Evolutionary conservation across 2,888 invertebrate species (phyloP).

Genomic region (Magallana nippona): DNA sequence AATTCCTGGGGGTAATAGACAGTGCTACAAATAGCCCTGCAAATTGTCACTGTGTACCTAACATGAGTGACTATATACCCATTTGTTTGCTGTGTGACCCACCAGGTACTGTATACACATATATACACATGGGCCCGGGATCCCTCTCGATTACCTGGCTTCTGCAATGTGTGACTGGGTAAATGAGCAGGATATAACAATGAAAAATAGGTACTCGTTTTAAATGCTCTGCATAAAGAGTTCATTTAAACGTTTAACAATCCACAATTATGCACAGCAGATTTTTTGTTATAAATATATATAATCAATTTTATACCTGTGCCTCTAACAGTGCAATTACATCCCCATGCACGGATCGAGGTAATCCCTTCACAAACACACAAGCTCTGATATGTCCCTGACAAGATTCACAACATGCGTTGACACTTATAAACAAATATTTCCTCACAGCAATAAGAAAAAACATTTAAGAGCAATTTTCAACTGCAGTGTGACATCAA

Average conservation of each 20-base stretch:
- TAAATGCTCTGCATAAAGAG: slow-evolving; percentile 17
- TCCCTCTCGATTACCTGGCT: slow-evolving; percentile 4
- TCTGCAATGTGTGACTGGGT: neutral
- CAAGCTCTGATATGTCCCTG: neutral
- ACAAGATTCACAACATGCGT: no score
- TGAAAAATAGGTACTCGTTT: slow-evolving; percentile 4
- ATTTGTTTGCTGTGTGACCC: slow-evolving; percentile 15
- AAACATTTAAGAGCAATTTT: neutral
- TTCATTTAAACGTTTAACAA: slow-evolving; percentile 3
- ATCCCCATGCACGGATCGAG: neutral
- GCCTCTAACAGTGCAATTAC: neutral
- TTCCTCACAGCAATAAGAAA: neutral
- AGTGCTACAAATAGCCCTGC: slow-evolving; percentile 13
- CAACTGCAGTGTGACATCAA: neutral
- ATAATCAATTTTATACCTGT: neutral
- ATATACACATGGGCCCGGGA: neutral
- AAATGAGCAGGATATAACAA: slow-evolving; percentile 31
- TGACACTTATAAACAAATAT: no score
- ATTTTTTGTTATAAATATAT: neutral
- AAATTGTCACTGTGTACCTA: slow-evolving; percentile 17
- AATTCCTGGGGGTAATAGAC: slow-evolving; percentile 24
- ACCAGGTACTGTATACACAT: neutral
- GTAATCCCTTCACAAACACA: neutral
- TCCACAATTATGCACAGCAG: neutral
- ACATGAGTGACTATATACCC: neutral